These are phyloP conservation scores for Gallinago nigripennis DNA, from an alignment of 2,797 vertebrate species.

Conservation along the genomic window DNA sequence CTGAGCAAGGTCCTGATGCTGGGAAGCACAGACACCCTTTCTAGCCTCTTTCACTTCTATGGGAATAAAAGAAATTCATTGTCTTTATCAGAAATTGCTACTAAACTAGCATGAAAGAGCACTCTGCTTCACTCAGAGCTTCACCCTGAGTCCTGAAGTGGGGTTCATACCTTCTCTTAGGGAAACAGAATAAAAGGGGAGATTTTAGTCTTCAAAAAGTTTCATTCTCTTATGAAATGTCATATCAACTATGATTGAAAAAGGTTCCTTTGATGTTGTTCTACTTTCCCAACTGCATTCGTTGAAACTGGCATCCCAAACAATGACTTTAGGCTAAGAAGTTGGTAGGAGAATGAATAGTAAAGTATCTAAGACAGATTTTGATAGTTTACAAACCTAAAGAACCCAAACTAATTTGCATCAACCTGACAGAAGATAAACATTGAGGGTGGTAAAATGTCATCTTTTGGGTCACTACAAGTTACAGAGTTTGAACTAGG, in stretches of 20 bases:
- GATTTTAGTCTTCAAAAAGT: not conserved
- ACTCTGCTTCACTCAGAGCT: not conserved
- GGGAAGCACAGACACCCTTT: not conserved
- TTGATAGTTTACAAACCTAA: not conserved
- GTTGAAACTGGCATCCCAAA: not conserved
- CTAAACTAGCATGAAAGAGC: not conserved
- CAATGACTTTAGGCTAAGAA: not conserved
- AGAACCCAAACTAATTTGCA: not conserved
- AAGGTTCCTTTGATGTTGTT: not conserved
- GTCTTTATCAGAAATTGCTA: not conserved
- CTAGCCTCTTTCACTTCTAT: not conserved
- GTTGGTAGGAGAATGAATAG: not conserved
- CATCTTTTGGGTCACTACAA: not conserved
- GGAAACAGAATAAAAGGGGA: not conserved
- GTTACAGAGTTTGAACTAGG: not conserved
- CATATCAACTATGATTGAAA: not conserved
- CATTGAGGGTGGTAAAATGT: not conserved
- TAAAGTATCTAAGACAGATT: not conserved
- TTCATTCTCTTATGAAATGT: not conserved
- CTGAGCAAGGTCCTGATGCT: not conserved
- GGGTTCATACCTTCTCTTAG: not conserved
- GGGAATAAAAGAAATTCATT: not conserved
- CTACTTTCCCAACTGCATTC: not conserved
- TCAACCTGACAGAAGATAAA: not conserved
- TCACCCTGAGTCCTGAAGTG: not conserved